Percentiles rank a stretch among this genome's conserved stretches.
These are phyloP conservation scores for Lycodopsis pacificus DNA, from an alignment of 2,797 vertebrate genomes.

Conservation along the genomic window DNA sequence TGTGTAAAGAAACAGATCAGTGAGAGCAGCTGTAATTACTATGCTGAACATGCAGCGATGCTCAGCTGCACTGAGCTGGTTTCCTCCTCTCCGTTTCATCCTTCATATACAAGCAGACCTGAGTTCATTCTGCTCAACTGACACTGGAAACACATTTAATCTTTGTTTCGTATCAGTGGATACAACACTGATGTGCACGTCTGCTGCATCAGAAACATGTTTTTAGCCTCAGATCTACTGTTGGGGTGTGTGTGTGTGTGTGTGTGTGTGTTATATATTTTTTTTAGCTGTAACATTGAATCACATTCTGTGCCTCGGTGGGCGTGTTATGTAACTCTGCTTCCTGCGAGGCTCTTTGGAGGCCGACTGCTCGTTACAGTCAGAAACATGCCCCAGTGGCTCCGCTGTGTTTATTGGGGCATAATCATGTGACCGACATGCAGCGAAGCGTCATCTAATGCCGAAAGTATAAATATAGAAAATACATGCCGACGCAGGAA, in stretches of 20 bases:
- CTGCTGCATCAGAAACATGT: neutral
- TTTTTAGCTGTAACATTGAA: slow-evolving; percentile 8
- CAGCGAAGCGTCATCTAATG: neutral
- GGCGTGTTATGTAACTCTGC: slow-evolving; percentile 43
- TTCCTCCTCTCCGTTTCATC: neutral
- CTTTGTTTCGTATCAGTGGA: neutral
- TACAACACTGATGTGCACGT: neutral
- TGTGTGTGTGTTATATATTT: neutral
- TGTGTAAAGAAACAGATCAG: slow-evolving; percentile 26
- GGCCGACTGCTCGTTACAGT: slow-evolving; percentile 31
- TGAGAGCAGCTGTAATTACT: slow-evolving; percentile 38
- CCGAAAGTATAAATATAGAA: neutral
- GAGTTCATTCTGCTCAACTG: slow-evolving; percentile 10
- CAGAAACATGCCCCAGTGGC: slow-evolving; percentile 28
- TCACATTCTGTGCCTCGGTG: slow-evolving; percentile 13
- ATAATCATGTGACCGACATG: slow-evolving; percentile 39
- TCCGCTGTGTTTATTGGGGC: slow-evolving; percentile 21
- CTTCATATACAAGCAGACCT: neutral
- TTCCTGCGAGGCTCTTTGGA: slow-evolving; percentile 20
- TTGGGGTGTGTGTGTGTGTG: neutral
- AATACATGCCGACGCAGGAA: neutral
- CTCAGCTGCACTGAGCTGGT: slow-evolving; percentile 22
- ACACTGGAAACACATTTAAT: neutral
- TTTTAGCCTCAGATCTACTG: neutral
- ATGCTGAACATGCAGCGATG: slow-evolving; percentile 49